Evolutionary conservation across 1,140 invertebrate species (phyloP), one percentile per base, ranked within the genome.

Genomic region (Pogonomyrmex barbatus): DNA sequence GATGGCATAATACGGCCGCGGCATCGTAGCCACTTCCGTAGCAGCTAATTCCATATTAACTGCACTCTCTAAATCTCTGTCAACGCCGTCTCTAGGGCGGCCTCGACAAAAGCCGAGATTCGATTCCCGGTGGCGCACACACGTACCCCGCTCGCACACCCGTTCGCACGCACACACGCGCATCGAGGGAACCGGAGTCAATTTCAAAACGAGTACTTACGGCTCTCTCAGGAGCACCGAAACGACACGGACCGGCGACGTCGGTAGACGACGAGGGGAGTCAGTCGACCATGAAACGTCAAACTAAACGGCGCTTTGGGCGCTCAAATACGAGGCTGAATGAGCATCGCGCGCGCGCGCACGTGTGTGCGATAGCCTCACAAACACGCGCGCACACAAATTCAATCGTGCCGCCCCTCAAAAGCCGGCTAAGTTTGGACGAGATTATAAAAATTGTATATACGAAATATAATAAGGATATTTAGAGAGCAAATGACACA

Each of bases 281-380:
- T 92, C 93, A 93, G 89, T 93, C 91, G 91, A 95, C 89, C 94
- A 92, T 95, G 93, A 95, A 95, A 95, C 95, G 94, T 92, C 92
- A 94, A 94, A 93, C 94, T 95, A 95, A 95, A 95, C 94, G 94
- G 92, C 93, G 90, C 90, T 91, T 93, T 91, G 92, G 91, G 87
- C 86, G 83, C 90, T 92, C 91, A 92, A 94, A 93, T 94, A 92
- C 86, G 87, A 88, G 86, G 87, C 86, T 85, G 33, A 45, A 45
- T 85, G 45, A 36, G 5, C 10, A 14, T 30, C 56, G 33, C 33
- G 17, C 24, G 68, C 45, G 24, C 9, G 17, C 12, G 71, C 39
- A 52, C 36, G 33, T 42, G 17, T 33, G 68, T 39, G 68, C 47
- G 36, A 3, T 12, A 58, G 8, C 42, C 56, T 24, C 45, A 14